Conservation (phyloP, 2,113 vertebrate genomes). For the Plecturocebus donacophilus region DNA sequence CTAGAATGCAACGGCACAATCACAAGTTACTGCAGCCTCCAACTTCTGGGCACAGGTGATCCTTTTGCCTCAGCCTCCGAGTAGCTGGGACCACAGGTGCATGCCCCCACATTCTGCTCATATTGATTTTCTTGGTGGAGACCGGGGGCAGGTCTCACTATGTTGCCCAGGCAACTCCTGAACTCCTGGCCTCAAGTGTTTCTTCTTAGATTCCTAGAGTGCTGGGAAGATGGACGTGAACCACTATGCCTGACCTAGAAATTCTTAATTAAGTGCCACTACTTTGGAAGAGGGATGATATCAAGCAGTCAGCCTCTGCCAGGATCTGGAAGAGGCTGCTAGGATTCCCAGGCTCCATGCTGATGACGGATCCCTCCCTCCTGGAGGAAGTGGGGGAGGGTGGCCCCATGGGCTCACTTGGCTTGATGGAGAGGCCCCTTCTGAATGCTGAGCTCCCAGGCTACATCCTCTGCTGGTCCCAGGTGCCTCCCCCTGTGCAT, state of each 20-base stretch:
- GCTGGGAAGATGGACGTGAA: no score
- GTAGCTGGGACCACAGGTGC: no score
- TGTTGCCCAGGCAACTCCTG: no score
- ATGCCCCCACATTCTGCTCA: no score
- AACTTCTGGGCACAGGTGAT: no score
- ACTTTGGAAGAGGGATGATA: not conserved
- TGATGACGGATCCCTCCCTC: rapidly evolving
- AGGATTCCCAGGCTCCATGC: not conserved
- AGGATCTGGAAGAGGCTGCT: not conserved
- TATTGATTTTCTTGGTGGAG: no score
- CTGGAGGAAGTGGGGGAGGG: not conserved
- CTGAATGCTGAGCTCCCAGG: not conserved
- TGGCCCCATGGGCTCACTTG: not conserved
- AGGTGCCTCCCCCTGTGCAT: not conserved
- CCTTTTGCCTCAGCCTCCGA: no score
- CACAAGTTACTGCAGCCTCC: no score
- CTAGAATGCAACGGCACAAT: no score
- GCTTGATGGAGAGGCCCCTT: rapidly evolving
- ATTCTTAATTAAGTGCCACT: not conserved
- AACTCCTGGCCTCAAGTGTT: no score
- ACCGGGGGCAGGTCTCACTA: no score
- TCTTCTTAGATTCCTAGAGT: no score
- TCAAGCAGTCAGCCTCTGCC: not conserved
- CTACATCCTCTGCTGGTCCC: not conserved
- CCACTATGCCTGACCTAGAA: not conserved